Evolutionary conservation across 2,797 vertebrate species (phyloP), one percentile per base, ranked within the genome.

Genomic region (Mus caroli): DNA sequence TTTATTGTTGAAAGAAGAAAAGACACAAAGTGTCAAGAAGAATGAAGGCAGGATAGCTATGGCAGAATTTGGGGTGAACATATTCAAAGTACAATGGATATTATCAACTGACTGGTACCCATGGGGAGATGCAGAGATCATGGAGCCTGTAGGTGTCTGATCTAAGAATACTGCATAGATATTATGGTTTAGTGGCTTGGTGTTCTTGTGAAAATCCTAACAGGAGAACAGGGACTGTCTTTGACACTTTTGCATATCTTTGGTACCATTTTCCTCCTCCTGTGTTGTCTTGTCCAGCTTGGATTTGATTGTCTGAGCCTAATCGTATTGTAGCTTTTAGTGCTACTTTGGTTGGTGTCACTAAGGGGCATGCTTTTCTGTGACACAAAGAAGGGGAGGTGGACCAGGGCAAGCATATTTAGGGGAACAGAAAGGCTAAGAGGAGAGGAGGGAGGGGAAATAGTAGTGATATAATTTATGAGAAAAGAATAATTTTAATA

Each of bases 361-460:
- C 6, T n/a, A 34, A 15, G 67, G 19, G 15, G 34, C 15, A 2
- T 24, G 37, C 1, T 69, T n/a, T 69, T 69, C 67, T 69, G 6
- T n/a, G 15, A 69, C 5, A 3, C 2, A 2, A n/a, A 17, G 67
- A 69, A 15, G 0, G 15, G 34, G 15, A n/a, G 4, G 20, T 24
- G 20, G 22, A 75, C 20, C 20, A 24, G 22, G 20, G 10, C 4
- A 40, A 40, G 37, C 15, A n/a, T 2, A 69, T n/a, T 8, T n/a
- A 22, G 19, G 10, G 4, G 19, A 10, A 8, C 6, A 10, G n/a
- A 40, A 19, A 40, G 3, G 20, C 4, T 11, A 22, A n/a, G 4
- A 19, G 19, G n/a, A 37, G 8, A 6, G 8, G 8, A 71, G 8
- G n/a, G n/a, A n/a, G 67, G 67, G 2, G 34, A 17, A n/a, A n/a